phyloP scores from a whole-genome alignment of 53 echinoderm and acorn worm species.

The Actinopyga echinites region DNA sequence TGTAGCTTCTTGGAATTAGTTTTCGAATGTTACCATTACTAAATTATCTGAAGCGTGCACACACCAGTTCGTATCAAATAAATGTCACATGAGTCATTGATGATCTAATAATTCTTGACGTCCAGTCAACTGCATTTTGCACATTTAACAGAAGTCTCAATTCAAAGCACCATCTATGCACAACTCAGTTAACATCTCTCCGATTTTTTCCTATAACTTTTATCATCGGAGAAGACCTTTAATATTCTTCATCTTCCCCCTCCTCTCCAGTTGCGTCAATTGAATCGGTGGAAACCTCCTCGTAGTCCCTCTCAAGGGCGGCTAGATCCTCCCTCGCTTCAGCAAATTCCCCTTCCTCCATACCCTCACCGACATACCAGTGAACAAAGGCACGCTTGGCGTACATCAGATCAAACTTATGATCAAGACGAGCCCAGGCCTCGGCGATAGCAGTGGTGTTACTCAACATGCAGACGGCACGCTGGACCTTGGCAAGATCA shows the following conservation, averaged over 20 bases:
- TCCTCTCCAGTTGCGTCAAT: constrained; percentile 11
- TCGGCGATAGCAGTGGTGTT: constrained; percentile 67
- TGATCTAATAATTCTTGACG: neutral
- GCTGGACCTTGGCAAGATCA: constrained; percentile 50
- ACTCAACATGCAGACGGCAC: constrained; percentile 53
- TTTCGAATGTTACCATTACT: no score
- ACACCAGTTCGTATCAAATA: no score
- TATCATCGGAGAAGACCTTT: neutral
- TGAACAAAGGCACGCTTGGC: constrained; percentile 55
- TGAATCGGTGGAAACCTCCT: constrained; percentile 53
- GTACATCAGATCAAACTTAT: constrained; percentile 54
- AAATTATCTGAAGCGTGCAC: no score
- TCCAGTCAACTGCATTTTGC: neutral
- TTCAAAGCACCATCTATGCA: neutral
- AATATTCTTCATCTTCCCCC: constrained; percentile 17
- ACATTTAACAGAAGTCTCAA: neutral
- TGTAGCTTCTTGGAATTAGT: no score
- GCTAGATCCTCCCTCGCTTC: constrained; percentile 65
- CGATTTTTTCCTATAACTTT: neutral
- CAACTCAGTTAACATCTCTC: neutral
- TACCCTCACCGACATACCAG: constrained; percentile 63
- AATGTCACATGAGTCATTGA: no score
- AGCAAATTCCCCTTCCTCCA: constrained; percentile 62
- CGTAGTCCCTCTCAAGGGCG: constrained; percentile 53
- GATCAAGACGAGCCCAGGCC: constrained; percentile 81